Conservation (phyloP, 1,140 invertebrate genomes). For the Pseudomyrmex sp. region DNA sequence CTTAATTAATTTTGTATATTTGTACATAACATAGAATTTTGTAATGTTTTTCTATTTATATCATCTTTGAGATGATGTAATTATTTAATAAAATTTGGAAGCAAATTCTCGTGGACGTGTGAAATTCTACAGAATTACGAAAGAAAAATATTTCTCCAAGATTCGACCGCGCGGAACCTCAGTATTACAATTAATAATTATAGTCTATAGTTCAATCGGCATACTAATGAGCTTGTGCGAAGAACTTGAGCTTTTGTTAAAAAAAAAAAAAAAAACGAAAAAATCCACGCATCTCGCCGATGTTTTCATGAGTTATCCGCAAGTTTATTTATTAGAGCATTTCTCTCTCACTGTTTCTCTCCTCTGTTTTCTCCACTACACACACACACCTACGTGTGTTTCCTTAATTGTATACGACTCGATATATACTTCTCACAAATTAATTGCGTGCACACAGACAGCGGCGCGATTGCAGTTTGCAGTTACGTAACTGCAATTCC, state of each 20-base stretch:
- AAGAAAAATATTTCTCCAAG: too few species aligned
- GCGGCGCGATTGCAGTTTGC: conserved; percentile 14
- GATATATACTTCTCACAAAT: conserved; percentile 66
- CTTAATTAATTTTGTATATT: too few species aligned
- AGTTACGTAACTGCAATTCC: conserved; percentile 71
- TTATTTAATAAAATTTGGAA: too few species aligned
- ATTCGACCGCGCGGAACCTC: too few species aligned
- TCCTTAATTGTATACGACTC: conserved; percentile 64
- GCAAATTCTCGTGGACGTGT: too few species aligned
- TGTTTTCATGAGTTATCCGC: conserved; percentile 46
- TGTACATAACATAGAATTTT: too few species aligned
- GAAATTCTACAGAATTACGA: too few species aligned
- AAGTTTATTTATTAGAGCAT: conserved; percentile 24
- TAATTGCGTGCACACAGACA: conserved; percentile 60
- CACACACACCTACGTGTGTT: conserved; percentile 40
- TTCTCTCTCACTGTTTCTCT: conserved; percentile 36
- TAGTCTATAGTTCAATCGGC: too few species aligned
- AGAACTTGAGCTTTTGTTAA: neutral
- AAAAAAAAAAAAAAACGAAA: neutral
- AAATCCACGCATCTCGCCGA: neutral
- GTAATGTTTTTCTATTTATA: too few species aligned
- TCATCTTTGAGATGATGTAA: too few species aligned
- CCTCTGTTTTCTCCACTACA: conserved; percentile 17
- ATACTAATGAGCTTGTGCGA: conserved; percentile 35
- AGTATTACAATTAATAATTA: too few species aligned